phyloP scores from a whole-genome alignment of 1,140 invertebrate genomes.

The Tetramorium parvispinum region DNA sequence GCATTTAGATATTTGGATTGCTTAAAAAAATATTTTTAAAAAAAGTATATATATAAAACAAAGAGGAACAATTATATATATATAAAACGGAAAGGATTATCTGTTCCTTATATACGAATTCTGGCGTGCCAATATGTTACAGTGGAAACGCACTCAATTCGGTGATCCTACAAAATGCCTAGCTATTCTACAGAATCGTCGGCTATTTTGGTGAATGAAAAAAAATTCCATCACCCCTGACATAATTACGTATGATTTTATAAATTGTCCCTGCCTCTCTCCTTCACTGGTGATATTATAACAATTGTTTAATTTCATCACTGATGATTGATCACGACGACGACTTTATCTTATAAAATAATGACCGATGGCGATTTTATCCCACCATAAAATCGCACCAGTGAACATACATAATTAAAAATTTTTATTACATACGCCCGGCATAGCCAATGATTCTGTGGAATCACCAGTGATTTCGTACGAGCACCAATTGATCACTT shows the following conservation, averaged over 20 bases:
- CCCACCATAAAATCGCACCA: neutral
- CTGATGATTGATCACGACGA: neutral
- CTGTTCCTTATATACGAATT: neutral
- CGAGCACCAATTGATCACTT: neutral
- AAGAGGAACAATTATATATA: neutral
- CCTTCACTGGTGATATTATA: slow-evolving; percentile 2
- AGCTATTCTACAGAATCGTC: neutral
- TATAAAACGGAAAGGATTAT: neutral
- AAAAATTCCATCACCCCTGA: neutral
- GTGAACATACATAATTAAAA: slow-evolving; percentile 13
- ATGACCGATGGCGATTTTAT: neutral
- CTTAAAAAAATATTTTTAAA: neutral
- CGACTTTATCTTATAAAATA: slow-evolving; percentile 8
- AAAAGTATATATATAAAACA: neutral
- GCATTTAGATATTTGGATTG: neutral
- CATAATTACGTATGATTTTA: slow-evolving; percentile 17
- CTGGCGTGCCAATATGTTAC: neutral
- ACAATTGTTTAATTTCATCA: slow-evolving; percentile 15
- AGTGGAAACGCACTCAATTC: neutral
- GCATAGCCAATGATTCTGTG: neutral
- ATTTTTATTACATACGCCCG: neutral
- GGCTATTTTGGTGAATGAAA: neutral
- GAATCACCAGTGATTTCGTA: neutral
- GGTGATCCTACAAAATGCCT: slow-evolving; percentile 11
- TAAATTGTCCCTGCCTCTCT: slow-evolving; percentile 8